A percentile compares a stretch with the other conserved stretches of the same genome.
These are phyloP conservation scores for Hartigia nigra DNA, from an alignment of 2,888 invertebrate species.

Conservation along the genomic window DNA sequence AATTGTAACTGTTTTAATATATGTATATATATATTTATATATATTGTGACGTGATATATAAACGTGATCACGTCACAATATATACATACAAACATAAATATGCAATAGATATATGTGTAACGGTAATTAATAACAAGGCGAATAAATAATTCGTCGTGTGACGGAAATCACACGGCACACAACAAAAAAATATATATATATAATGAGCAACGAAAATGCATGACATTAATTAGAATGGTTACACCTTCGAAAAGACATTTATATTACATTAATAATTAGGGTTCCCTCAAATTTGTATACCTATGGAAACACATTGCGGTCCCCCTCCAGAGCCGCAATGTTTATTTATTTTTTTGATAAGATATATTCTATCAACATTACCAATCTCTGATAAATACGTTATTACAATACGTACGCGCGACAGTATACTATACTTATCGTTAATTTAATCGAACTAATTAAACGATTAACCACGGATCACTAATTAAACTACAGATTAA, in stretches of 20 bases:
- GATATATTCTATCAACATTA: neutral
- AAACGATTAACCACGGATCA: neutral
- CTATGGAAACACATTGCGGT: constrained; percentile 2
- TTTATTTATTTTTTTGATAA: constrained; percentile 17
- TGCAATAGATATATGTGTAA: neutral
- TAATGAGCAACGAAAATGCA: neutral
- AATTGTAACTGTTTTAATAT: neutral
- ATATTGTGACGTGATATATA: too few species aligned
- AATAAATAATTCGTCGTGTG: neutral
- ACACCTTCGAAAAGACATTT: neutral
- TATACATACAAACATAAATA: neutral
- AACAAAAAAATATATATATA: neutral
- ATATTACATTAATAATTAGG: neutral
- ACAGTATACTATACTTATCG: neutral
- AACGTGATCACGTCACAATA: too few species aligned
- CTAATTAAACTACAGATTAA: neutral
- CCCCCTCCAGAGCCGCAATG: constrained; percentile 28
- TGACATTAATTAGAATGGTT: neutral
- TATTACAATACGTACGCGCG: neutral
- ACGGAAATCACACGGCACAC: neutral
- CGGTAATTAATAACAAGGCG: neutral
- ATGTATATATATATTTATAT: neutral
- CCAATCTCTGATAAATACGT: neutral
- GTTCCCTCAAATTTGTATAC: neutral
- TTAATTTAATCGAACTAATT: constrained; percentile 4